phyloP scores from a whole-genome alignment of 2,797 vertebrate genomes.

The Pangasius sanitwongsei region DNA sequence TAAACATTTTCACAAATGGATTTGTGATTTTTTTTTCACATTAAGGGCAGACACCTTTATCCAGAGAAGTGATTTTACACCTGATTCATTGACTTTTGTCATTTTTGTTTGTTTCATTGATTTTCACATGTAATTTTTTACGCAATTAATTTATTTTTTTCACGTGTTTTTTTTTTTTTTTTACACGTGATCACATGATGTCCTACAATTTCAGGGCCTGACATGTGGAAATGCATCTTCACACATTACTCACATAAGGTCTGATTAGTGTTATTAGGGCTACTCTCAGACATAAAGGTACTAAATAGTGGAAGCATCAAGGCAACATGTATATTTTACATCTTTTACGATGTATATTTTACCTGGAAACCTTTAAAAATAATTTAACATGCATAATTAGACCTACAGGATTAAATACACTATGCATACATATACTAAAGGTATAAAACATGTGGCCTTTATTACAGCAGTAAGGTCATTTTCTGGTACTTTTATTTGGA shows the following conservation, averaged over 20 bases:
- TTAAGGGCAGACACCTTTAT: not conserved
- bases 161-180: not conserved
- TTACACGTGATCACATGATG: not conserved
- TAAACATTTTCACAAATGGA: not conserved
- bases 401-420: not conserved
- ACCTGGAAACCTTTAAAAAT: not conserved
- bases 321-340: not conserved
- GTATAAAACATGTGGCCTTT: not conserved
- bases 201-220: not conserved
- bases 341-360: not conserved
- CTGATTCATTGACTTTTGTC: not conserved
- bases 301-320: not conserved
- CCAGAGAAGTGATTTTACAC: not conserved
- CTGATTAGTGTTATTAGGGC: not conserved
- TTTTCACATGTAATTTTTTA: not conserved
- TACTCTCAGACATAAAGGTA: not conserved
- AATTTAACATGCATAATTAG: no score
- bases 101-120: not conserved
- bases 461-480: not conserved
- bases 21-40: not conserved
- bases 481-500: not conserved
- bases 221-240: not conserved
- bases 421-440: not conserved
- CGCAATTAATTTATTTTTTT: not conserved
- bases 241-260: not conserved